A percentile compares a stretch with the other conserved stretches of the same genome.
phyloP scores from a whole-genome alignment of 2,113 vertebrate genomes.

The Capricornis sumatraensis region DNA sequence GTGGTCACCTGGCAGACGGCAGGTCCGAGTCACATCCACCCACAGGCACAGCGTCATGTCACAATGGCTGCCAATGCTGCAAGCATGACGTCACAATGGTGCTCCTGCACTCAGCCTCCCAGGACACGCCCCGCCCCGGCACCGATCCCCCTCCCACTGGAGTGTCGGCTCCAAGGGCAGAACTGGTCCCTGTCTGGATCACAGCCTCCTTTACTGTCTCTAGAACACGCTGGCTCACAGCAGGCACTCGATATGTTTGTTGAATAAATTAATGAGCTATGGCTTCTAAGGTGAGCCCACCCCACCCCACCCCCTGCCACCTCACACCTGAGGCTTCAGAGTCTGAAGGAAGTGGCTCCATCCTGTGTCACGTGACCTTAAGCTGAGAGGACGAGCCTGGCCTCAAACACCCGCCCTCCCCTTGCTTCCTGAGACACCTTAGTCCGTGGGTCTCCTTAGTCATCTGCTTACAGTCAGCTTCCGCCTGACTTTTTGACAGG shows the following conservation, averaged over 20 bases:
- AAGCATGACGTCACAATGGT: fast-evolving
- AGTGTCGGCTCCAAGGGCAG: too few species aligned
- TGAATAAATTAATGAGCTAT: too few species aligned
- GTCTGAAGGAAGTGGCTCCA: neutral
- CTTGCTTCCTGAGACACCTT: neutral
- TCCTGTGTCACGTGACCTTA: fast-evolving
- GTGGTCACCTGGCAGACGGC: too few species aligned
- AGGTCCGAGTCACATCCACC: fast-evolving
- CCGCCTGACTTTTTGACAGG: too few species aligned
- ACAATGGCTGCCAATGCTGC: neutral
- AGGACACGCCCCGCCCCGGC: neutral
- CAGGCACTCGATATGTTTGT: fast-evolving
- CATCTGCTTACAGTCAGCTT: fast-evolving
- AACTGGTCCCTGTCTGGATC: neutral
- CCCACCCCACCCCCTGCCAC: neutral
- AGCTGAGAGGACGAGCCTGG: neutral
- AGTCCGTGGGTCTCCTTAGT: fast-evolving
- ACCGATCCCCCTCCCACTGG: neutral
- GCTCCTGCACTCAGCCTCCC: fast-evolving
- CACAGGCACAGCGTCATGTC: fast-evolving
- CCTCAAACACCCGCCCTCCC: neutral
- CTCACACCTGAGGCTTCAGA: neutral
- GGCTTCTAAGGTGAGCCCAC: neutral
- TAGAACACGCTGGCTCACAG: neutral
- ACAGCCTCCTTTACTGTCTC: neutral